Conservation (phyloP, 2,797 vertebrate species). For the Spondyliosoma cantharus region DNA sequence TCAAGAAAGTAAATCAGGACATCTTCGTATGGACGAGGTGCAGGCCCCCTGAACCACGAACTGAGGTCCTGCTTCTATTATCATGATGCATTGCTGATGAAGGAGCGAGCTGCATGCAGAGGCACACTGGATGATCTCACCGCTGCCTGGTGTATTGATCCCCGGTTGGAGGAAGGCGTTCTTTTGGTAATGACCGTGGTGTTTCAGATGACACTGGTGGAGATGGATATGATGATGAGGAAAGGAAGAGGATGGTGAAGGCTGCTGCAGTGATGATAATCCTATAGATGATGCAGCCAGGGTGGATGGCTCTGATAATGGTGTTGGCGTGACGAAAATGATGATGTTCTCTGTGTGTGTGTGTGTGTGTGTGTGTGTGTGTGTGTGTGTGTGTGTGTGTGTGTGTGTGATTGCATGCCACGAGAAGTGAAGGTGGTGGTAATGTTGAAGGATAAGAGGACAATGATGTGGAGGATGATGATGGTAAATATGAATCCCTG, state of each 20-base stretch:
- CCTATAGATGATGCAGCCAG: neutral
- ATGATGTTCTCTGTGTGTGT: conserved; percentile 3
- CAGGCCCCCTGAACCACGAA: conserved; percentile 40
- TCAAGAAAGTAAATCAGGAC: conserved; percentile 19
- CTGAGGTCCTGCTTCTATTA: conserved; percentile 29
- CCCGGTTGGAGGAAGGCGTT: neutral
- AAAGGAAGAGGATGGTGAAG: conserved; percentile 27
- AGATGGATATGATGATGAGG: conserved; percentile 46
- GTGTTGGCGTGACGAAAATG: conserved; percentile 4
- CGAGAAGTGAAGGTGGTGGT: conserved; percentile 38
- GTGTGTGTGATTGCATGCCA: conserved; percentile 7
- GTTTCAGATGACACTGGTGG: conserved; percentile 35
- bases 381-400: neutral
- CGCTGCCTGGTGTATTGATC: conserved; percentile 54
- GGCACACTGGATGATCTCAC: conserved; percentile 28
- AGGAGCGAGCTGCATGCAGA: conserved; percentile 22
- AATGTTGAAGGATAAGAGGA: conserved; percentile 54
- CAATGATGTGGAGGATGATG: conserved; percentile 56
- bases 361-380: neutral
- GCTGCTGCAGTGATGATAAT: conserved; percentile 29
- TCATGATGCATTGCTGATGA: conserved; percentile 28
- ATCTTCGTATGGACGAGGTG: conserved; percentile 10
- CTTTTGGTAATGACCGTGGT: conserved; percentile 40
- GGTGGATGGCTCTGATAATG: conserved; percentile 34
- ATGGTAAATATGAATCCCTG: conserved; percentile 62